Percentiles rank a stretch among this genome's conserved stretches.
Conservation (phyloP, 2,888 invertebrate species). For the Pogonocherus hispidulus region DNA sequence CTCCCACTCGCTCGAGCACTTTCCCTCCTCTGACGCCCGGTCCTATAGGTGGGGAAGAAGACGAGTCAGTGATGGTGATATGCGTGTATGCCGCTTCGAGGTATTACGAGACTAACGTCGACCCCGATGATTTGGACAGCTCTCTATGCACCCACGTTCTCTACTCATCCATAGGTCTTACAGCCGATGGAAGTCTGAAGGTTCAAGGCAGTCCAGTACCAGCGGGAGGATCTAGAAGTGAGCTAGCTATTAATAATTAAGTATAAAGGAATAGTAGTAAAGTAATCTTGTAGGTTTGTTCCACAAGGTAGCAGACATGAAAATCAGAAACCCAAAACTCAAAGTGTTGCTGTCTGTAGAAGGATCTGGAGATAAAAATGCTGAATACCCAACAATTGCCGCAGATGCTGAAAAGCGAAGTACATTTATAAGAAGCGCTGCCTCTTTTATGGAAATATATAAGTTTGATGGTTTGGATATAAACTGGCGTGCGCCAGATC, state of each 20-base stretch:
- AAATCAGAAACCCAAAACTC: neutral
- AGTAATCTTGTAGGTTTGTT: neutral
- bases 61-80: neutral
- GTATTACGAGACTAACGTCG: constrained; percentile 9
- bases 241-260: too few species aligned
- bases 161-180: neutral
- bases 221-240: neutral
- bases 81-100: neutral
- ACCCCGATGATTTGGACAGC: neutral
- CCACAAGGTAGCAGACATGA: neutral
- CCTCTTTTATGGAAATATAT: neutral
- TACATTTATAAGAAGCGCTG: neutral
- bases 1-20: neutral
- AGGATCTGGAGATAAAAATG: neutral
- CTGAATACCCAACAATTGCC: neutral
- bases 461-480: constrained; percentile 14
- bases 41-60: neutral
- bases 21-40: neutral
- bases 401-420: neutral
- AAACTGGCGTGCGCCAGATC: neutral
- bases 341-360: neutral
- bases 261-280: too few species aligned
- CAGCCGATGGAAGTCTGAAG: neutral
- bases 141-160: neutral
- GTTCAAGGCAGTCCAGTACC: constrained; percentile 2